Evolutionary conservation across 2,888 invertebrate species (phyloP).

Genomic region (Strigamia crassipes): DNA sequence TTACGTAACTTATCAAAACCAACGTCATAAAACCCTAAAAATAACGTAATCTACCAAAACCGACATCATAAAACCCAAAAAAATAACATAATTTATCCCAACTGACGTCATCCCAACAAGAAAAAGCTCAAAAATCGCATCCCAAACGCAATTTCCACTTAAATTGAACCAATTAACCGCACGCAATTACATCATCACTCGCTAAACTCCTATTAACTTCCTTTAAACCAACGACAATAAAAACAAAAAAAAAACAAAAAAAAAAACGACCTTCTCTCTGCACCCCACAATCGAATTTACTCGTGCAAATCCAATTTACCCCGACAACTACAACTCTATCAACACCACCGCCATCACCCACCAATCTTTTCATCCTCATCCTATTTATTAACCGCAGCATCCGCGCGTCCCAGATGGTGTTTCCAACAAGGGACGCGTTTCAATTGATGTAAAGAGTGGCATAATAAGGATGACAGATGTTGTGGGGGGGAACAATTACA

Average conservation of each 20-base stretch:
- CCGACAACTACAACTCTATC: slow-evolving; percentile 28
- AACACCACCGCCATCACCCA: neutral
- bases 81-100: too few relatives aligned
- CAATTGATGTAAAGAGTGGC: neutral
- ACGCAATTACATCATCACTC: neutral
- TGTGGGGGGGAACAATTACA: neutral
- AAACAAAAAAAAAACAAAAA: too few relatives aligned
- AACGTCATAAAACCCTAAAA: too few relatives aligned
- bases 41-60: too few relatives aligned
- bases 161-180: neutral
- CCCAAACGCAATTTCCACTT: too few relatives aligned
- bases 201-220: neutral
- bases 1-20: too few relatives aligned
- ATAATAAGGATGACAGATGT: neutral
- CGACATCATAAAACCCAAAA: too few relatives aligned
- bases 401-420: slow-evolving; percentile 7
- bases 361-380: slow-evolving; percentile 2
- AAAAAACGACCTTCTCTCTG: too few relatives aligned
- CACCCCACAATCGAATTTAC: neutral
- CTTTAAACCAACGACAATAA: too few relatives aligned
- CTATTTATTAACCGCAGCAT: slow-evolving; percentile 8
- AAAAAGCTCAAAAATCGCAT: too few relatives aligned
- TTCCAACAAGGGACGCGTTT: neutral
- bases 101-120: too few relatives aligned
- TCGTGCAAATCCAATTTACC: slow-evolving; percentile 1